These are phyloP conservation scores for Parnassius apollo DNA, from an alignment of 2,888 invertebrate species.

Conservation along the genomic window DNA sequence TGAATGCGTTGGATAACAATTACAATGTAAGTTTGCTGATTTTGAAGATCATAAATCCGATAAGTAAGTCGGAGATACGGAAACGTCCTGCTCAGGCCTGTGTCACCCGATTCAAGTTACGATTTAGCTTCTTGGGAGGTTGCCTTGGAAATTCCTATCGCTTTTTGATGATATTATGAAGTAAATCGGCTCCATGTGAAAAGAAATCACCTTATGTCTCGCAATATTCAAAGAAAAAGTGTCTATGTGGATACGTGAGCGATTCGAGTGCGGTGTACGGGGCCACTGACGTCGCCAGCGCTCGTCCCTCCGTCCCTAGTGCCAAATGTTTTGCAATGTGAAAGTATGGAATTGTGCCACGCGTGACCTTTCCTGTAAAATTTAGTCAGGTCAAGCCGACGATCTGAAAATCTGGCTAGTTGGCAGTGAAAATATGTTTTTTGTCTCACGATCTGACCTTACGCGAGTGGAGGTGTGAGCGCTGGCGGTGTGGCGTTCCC, in stretches of 20 bases:
- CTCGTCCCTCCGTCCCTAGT: constrained; percentile 70
- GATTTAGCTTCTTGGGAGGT: constrained; percentile 67
- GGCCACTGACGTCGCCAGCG: constrained; percentile 76
- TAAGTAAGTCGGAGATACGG: constrained; percentile 67
- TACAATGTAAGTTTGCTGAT: constrained; percentile 95
- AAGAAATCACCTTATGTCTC: constrained; percentile 48
- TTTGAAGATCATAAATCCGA: constrained; percentile 68
- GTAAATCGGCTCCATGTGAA: constrained; percentile 44
- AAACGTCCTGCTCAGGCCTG: constrained; percentile 77
- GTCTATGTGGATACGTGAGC: constrained; percentile 65
- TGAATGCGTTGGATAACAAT: constrained; percentile 97
- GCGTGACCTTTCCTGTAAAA: constrained; percentile 72
- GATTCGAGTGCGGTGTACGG: constrained; percentile 65
- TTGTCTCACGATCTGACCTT: constrained; percentile 55
- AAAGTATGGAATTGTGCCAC: constrained; percentile 79
- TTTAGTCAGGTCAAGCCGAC: constrained; percentile 45
- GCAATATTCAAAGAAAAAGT: constrained; percentile 53
- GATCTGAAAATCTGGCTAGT: constrained; percentile 42
- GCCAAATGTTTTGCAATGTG: constrained; percentile 81
- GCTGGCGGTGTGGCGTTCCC: constrained; percentile 49
- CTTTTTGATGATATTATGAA: constrained; percentile 44
- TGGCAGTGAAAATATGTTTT: constrained; percentile 51
- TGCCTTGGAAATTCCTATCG: constrained; percentile 52
- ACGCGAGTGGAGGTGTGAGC: constrained; percentile 54
- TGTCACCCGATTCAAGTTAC: constrained; percentile 76